Evolutionary conservation across 2,888 invertebrate genomes (phyloP).

Genomic region (Ametastegia equiseti): DNA sequence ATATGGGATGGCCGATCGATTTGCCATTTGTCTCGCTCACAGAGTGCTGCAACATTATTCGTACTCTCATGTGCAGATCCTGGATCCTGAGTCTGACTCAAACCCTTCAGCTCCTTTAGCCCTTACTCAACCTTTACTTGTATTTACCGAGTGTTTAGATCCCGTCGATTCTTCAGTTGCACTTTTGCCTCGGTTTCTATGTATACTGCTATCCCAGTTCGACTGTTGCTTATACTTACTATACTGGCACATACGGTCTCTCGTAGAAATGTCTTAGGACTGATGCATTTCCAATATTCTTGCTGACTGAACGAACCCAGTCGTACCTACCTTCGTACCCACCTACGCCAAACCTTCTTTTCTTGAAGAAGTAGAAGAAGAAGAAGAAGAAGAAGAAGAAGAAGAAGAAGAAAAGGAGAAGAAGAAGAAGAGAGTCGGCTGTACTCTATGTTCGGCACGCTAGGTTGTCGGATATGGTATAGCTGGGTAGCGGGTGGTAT

Average conservation of each 20-base stretch:
- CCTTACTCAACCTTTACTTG: slow-evolving; percentile 45
- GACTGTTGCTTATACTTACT: slow-evolving; percentile 24
- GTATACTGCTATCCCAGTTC: background rate
- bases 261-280: slow-evolving; percentile 46
- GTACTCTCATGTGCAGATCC: slow-evolving; percentile 54
- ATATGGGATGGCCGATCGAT: slow-evolving; percentile 65
- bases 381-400: too few species aligned
- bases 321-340: too few species aligned
- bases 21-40: slow-evolving; percentile 70
- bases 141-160: slow-evolving; percentile 58
- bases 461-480: background rate
- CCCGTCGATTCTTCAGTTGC: slow-evolving; percentile 29
- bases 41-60: slow-evolving; percentile 65
- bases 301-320: slow-evolving; percentile 42
- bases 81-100: slow-evolving; percentile 46
- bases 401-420: background rate
- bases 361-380: too few species aligned
- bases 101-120: background rate
- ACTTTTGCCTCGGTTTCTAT: too few species aligned
- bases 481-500: slow-evolving; percentile 12
- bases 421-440: background rate
- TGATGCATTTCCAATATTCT: slow-evolving; percentile 50
- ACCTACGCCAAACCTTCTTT: slow-evolving; percentile 30
- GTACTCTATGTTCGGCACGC: slow-evolving; percentile 28
- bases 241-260: slow-evolving; percentile 16